Evolutionary conservation across 1,140 invertebrate species (phyloP).

Genomic region (Drosophila jambulina): DNA sequence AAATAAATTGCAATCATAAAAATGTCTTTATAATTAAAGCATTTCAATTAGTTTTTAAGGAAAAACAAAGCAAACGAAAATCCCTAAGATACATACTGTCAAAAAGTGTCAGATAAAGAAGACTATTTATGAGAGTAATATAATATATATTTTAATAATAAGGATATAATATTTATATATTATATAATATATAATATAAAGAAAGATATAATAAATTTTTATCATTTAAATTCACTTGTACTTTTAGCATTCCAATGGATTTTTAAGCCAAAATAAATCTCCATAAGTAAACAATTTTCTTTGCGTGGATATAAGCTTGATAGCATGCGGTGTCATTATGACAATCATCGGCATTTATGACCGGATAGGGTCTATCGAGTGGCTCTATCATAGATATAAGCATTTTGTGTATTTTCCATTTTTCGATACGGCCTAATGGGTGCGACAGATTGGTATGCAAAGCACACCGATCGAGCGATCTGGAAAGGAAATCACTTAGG

Average conservation of each 20-base stretch:
- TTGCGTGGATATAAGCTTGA: background rate
- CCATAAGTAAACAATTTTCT: background rate
- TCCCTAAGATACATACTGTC: too few relatives aligned
- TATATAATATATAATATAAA: too few relatives aligned
- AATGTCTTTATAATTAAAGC: too few relatives aligned
- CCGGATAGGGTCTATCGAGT: conserved; percentile 22
- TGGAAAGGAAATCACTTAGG: conserved; percentile 61
- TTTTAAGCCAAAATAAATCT: background rate
- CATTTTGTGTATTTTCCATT: conserved; percentile 15
- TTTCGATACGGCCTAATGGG: conserved; percentile 45
- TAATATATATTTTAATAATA: too few relatives aligned
- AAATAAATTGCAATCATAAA: too few relatives aligned
- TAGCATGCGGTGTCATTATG: conserved; percentile 22
- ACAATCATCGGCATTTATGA: conserved; percentile 35
- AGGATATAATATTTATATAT: too few relatives aligned
- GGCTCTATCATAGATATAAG: conserved; percentile 35
- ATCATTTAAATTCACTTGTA: too few relatives aligned
- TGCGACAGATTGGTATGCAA: conserved; percentile 64
- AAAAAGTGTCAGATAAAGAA: too few relatives aligned
- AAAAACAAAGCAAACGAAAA: too few relatives aligned
- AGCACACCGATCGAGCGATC: conserved; percentile 36
- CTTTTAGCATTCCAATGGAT: background rate
- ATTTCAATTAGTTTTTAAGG: too few relatives aligned
- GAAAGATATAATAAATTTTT: too few relatives aligned
- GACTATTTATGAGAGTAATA: too few relatives aligned